Base-by-base conservation (phyloP, 2,888 invertebrate species). In the Osmoderma eremita region DNA sequence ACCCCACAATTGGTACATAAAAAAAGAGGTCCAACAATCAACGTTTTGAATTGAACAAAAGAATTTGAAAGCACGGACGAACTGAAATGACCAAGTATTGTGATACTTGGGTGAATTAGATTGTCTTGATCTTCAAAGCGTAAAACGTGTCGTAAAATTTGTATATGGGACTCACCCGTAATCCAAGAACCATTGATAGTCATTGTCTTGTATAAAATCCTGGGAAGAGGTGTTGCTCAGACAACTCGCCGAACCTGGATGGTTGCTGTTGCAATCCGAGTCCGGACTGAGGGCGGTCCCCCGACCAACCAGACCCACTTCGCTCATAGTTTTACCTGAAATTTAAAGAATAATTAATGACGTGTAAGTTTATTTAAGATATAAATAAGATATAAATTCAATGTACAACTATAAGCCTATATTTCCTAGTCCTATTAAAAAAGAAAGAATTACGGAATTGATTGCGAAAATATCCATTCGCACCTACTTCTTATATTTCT, bases 171-270 rank as follows among this genome's bases (percentile, higher is more conserved):
- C 86, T 86, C 77, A 91, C 91, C 93, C 93, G 79, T 93, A 94
- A 83, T 94, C 94, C 77, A 93, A 88, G 83, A 93, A 93, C 94
- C 94, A 94, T 83, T 94, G 92, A 82, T 94, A 94, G 77, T 94
- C 94, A 86, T 93, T 94, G 84, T 94, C 94, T 83, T 91, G 91
- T 75, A 90, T 87, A 81, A 91, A 91, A 80, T 91, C 86, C 74
- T 86, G 86, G 38, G 86, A 85, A 63, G 86, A 86, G 61, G 86
- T 84, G 75, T 85, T 86, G 73, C 83, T 83, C 63, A 82, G 76
- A 70, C 79, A 81, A 72, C 81, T 81, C 65, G 78, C 78, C 51
- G 80, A 80, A 64, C 79, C 78, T 42, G 78, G 81, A 71, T 80
- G 81, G 75, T 81, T 81, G 78, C 86, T 86, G 80, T 87, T 88